These are phyloP conservation scores for Epinephelus lanceolatus DNA, from an alignment of 2,113 vertebrate genomes.

Conservation along the genomic window DNA sequence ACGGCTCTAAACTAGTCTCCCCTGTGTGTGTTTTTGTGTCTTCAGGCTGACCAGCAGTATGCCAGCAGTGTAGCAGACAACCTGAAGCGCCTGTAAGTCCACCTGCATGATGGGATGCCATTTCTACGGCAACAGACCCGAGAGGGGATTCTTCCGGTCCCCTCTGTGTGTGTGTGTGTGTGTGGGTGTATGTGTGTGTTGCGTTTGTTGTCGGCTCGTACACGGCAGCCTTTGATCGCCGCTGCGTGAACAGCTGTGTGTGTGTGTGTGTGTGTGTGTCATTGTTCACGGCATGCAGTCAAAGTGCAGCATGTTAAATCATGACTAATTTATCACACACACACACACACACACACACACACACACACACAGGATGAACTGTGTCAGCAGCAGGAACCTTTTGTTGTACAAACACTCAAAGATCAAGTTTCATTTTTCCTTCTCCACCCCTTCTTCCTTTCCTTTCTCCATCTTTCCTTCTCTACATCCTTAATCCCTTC, in stretches of 20 bases:
- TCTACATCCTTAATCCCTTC: background rate
- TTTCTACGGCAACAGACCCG: conserved; percentile 41
- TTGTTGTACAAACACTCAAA: conserved; percentile 9
- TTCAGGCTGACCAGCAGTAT: conserved; percentile 84
- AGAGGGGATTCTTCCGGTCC: background rate
- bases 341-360: background rate
- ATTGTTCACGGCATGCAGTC: conserved; percentile 19
- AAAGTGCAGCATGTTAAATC: conserved; percentile 11
- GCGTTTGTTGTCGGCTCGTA: conserved; percentile 16
- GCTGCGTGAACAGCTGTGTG: conserved; percentile 25
- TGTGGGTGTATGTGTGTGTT: conserved; percentile 4
- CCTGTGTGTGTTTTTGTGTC: conserved; percentile 40
- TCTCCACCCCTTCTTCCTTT: background rate
- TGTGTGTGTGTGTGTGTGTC: background rate
- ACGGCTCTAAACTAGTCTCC: background rate
- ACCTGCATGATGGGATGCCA: conserved; percentile 31
- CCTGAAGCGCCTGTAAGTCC: conserved; percentile 85
- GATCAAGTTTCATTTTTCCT: background rate
- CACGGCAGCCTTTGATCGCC: conserved; percentile 3
- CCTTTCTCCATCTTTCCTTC: background rate
- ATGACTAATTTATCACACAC: conserved; percentile 6
- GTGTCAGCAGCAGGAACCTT: conserved; percentile 9
- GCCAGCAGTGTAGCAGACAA: conserved; percentile 84
- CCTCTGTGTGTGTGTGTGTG: background rate
- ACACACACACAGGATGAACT: background rate